Conservation (phyloP, 2,888 invertebrate species). For the Fragum fragum region DNA sequence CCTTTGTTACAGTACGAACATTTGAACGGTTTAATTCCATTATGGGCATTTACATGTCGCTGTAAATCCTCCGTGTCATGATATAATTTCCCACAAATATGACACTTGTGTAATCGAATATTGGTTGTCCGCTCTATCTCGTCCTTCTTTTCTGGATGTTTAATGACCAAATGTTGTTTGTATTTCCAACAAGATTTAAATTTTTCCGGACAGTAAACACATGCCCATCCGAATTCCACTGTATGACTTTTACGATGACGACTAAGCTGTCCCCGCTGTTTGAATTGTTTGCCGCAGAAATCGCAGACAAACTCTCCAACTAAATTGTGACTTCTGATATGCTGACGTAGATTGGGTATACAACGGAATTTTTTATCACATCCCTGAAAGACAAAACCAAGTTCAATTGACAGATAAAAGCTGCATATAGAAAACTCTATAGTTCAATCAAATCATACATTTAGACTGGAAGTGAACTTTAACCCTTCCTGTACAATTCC, state of each 20-base stretch:
- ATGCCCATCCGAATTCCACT: constrained; percentile 46
- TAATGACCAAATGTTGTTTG: constrained; percentile 45
- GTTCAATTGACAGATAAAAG: too few species aligned
- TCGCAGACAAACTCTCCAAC: constrained; percentile 49
- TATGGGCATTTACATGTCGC: constrained; percentile 49
- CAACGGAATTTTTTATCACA: constrained; percentile 55
- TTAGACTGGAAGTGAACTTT: too few species aligned
- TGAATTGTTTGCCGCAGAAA: constrained; percentile 54
- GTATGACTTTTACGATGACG: constrained; percentile 54
- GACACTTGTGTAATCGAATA: constrained; percentile 49
- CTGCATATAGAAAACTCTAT: too few species aligned
- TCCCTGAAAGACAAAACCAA: constrained; percentile 40
- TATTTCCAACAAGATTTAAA: constrained; percentile 45
- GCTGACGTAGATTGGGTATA: constrained; percentile 39
- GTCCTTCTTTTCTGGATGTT: constrained; percentile 41
- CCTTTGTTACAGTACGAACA: constrained; percentile 44
- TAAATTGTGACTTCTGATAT: constrained; percentile 42
- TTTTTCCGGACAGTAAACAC: constrained; percentile 50
- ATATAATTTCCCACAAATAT: constrained; percentile 48
- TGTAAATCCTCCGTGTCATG: constrained; percentile 47
- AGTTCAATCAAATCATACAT: too few species aligned
- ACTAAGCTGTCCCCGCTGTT: constrained; percentile 44
- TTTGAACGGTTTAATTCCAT: constrained; percentile 50
- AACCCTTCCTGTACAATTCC: too few species aligned
- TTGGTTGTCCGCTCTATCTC: constrained; percentile 53